Conservation (phyloP, 2,797 vertebrate species). For the Manis pentadactyla region DNA sequence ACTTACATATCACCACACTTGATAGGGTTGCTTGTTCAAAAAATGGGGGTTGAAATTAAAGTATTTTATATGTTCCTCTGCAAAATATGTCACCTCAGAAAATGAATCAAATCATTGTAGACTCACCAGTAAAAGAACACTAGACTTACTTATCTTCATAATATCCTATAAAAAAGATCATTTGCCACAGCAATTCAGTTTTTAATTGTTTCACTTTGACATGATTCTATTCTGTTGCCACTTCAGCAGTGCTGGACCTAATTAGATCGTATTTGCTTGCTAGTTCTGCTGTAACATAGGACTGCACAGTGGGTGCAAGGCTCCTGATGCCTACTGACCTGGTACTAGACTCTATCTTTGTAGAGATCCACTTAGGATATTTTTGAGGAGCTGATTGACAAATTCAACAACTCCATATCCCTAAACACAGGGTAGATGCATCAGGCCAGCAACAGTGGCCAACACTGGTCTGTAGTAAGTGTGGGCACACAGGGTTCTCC, state of each 20-base stretch:
- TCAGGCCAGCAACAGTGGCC: conserved; percentile 94
- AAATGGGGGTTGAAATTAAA: too few relatives aligned
- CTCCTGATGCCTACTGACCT: too few relatives aligned
- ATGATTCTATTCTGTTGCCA: background rate
- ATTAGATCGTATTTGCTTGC: background rate
- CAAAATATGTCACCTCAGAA: background rate
- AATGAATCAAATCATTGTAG: background rate
- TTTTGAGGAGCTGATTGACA: conserved; percentile 94
- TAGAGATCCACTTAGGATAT: conserved; percentile 94
- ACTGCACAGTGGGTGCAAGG: background rate
- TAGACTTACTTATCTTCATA: background rate
- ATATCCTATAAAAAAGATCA: too few relatives aligned
- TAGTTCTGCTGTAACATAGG: background rate
- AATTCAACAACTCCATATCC: conserved; percentile 94
- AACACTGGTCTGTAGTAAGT: conserved; percentile 94
- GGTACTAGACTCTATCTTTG: too few relatives aligned
- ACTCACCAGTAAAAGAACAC: too few relatives aligned
- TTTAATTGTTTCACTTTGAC: background rate
- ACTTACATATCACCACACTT: background rate
- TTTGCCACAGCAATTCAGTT: background rate
- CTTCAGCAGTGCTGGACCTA: background rate
- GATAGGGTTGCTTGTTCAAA: background rate
- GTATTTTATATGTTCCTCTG: background rate
- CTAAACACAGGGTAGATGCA: conserved; percentile 95
- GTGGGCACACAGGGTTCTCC: background rate